Evolutionary conservation across 2,113 vertebrate species (phyloP).

Genomic region (Sinocyclocheilus rhinocerous): DNA sequence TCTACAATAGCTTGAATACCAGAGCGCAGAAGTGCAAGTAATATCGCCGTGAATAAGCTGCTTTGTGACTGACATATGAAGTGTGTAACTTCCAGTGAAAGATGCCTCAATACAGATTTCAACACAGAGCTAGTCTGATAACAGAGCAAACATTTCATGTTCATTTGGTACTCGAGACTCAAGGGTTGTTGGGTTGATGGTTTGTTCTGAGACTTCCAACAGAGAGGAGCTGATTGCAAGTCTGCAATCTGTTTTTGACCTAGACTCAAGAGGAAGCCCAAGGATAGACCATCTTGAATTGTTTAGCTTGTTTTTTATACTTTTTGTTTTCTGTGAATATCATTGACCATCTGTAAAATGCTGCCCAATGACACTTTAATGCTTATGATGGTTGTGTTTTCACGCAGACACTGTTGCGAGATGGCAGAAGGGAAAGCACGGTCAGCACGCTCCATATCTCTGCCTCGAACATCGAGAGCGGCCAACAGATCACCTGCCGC

Average conservation of each 20-base stretch:
- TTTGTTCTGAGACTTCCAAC: constrained; percentile 1
- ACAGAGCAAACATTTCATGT: neutral
- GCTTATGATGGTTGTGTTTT: constrained; percentile 5
- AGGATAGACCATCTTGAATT: neutral
- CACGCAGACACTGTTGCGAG: constrained; percentile 79
- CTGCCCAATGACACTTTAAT: neutral
- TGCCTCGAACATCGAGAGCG: constrained; percentile 81
- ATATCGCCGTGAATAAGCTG: constrained; percentile 26
- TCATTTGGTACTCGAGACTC: neutral
- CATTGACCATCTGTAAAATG: neutral
- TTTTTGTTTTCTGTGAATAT: too few species aligned
- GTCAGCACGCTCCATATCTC: constrained; percentile 86
- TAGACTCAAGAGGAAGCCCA: neutral
- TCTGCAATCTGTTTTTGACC: neutral
- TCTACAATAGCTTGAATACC: constrained; percentile 29
- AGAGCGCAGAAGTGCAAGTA: neutral
- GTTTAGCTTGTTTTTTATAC: neutral
- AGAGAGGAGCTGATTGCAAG: constrained; percentile 16
- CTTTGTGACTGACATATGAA: constrained; percentile 23
- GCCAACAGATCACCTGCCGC: constrained; percentile 84
- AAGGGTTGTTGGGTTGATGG: neutral
- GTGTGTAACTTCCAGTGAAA: constrained; percentile 1
- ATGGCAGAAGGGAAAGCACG: constrained; percentile 86
- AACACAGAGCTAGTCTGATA: neutral
- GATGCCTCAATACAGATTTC: neutral